Base-by-base conservation (phyloP, 2,888 invertebrate genomes). In the Agrochola macilenta region DNA sequence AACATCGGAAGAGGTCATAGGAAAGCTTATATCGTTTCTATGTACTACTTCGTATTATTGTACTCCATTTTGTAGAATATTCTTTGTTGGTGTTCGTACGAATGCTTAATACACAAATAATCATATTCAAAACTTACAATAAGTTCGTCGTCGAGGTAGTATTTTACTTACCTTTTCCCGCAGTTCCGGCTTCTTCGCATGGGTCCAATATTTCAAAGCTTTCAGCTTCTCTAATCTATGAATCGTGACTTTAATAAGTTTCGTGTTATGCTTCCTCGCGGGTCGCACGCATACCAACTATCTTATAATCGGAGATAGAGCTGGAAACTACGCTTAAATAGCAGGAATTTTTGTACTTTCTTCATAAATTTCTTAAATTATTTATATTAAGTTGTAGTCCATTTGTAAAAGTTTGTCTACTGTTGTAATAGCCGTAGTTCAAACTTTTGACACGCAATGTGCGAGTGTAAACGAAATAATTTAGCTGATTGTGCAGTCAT, bases 1-100 rank as follows among this genome's bases (percentile, higher is more conserved):
- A 78, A 85, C 65, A 60, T 72, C 12, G n/a, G 20, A 78, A 69
- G 39, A 63, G 63, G 68, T 81, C 63, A 57, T 74, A 57, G 68
- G 71, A 39, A 85, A 39, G 49, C 20, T 65, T 54, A 30, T 20
- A 43, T 60, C n/a, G 46, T 60, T 84, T 39, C 20, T 78, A 49
- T 20, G 39, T 77, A n/a, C 11, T 26, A 30, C 26, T 60, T 46
- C 12, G 26, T 39, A 30, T 20, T 43, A 8, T 23, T 23, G 35
- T 76, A 46, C 43, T 23, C 26, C 5, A 54, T 35, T 73, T 63
- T 46, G 61, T 70, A 52, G 26, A 26, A 64, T 26, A 46, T 64
- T 63, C 4, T 63, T 66, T 26, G 61, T 54, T 63, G 17, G 30
- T 79, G n/a, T 75, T 54, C 30, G 39, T 9, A 23, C 46, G 23